phyloP scores from a whole-genome alignment of 2,797 vertebrate genomes.

The Sebastiscus tertius region DNA sequence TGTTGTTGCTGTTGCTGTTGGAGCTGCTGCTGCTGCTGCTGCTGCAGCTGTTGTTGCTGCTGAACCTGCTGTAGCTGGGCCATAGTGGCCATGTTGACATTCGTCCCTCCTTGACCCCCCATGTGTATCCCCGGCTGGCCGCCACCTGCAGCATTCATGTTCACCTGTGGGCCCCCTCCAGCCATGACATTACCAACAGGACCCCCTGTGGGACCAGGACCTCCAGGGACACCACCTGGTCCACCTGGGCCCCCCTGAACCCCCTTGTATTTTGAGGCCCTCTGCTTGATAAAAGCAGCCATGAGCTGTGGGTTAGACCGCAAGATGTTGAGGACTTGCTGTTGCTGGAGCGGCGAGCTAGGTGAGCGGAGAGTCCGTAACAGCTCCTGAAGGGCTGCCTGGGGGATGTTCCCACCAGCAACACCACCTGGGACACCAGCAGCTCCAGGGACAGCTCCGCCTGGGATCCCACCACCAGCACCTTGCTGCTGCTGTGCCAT shows the following conservation, averaged over 20 bases:
- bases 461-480: slow-evolving; percentile 66
- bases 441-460: slow-evolving; percentile 47
- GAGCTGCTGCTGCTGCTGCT: background rate
- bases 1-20: slow-evolving; percentile 39
- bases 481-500: slow-evolving; percentile 68
- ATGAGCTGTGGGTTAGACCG: slow-evolving; percentile 95
- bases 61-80: slow-evolving; percentile 82
- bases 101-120: slow-evolving; percentile 85
- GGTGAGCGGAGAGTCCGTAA: slow-evolving; percentile 94
- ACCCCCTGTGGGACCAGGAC: slow-evolving; percentile 69
- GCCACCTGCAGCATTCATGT: slow-evolving; percentile 72
- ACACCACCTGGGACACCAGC: slow-evolving; percentile 75
- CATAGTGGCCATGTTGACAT: slow-evolving; percentile 77
- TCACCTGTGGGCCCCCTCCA: slow-evolving; percentile 73
- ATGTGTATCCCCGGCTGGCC: slow-evolving; percentile 86
- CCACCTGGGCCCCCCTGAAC: slow-evolving; percentile 61
- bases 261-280: slow-evolving; percentile 91
- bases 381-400: slow-evolving; percentile 93
- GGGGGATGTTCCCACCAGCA: slow-evolving; percentile 85
- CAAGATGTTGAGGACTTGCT: slow-evolving; percentile 97
- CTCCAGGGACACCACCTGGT: slow-evolving; percentile 58
- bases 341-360: slow-evolving; percentile 94
- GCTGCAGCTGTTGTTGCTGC: slow-evolving; percentile 70
- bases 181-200: slow-evolving; percentile 72
- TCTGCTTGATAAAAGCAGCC: slow-evolving; percentile 97